A percentile compares a stretch with the other conserved stretches of the same genome.
Conservation (phyloP, 2,888 invertebrate species). For the Melangyna quadrimaculata region DNA sequence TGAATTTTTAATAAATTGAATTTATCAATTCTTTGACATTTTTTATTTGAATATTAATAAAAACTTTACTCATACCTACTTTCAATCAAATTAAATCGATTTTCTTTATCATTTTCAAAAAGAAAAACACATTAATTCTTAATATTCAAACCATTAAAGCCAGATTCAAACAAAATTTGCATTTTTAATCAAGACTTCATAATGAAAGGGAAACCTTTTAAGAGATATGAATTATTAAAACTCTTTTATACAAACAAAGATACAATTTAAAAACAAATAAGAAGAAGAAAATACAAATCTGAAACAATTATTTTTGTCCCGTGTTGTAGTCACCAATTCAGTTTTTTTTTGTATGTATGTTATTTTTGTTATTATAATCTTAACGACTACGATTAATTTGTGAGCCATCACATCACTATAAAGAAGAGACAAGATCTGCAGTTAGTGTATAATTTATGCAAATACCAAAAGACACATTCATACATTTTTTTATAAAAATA, state of each 20-base stretch:
- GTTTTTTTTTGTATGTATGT: constrained; percentile 25
- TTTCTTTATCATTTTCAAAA: background rate
- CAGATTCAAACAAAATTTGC: constrained; percentile 29
- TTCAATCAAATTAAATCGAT: background rate
- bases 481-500: background rate
- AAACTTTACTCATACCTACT: background rate
- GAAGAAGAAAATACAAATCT: constrained; percentile 14
- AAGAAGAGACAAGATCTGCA: constrained; percentile 57
- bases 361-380: constrained; percentile 12
- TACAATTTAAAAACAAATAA: background rate
- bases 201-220: constrained; percentile 61
- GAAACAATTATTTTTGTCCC: constrained; percentile 55
- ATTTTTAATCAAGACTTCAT: constrained; percentile 49
- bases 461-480: constrained; percentile 37
- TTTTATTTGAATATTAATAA: background rate
- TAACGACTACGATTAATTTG: constrained; percentile 65
- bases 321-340: constrained; percentile 43
- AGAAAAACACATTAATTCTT: background rate
- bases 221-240: constrained; percentile 43
- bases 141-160: background rate
- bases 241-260: background rate
- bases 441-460: constrained; percentile 68
- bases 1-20: background rate
- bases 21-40: background rate
- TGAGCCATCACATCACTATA: constrained; percentile 31